Percentiles rank a stretch among this genome's conserved stretches.
phyloP scores from a whole-genome alignment of 2,797 vertebrate species.

The Pelochelys cantorii region DNA sequence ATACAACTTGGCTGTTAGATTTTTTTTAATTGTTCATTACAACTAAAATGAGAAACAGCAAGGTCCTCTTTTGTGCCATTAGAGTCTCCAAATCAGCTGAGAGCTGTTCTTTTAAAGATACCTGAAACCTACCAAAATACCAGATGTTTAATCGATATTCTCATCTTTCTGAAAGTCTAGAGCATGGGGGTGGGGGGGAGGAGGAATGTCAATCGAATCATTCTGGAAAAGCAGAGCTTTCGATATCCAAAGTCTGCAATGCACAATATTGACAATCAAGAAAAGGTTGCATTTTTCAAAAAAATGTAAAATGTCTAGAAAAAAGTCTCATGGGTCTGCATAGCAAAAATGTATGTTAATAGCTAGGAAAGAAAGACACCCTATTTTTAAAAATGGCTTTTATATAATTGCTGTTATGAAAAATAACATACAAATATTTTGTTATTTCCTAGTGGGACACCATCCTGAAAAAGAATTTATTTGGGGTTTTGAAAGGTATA shows the following conservation, averaged over 20 bases:
- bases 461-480: not conserved
- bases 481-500: not conserved
- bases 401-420: not conserved
- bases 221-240: conserved; percentile 63
- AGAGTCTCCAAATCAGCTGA: conserved; percentile 71
- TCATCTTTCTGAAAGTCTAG: conserved; percentile 76
- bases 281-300: conserved; percentile 53
- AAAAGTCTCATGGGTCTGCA: conserved; percentile 43
- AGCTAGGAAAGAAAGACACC: not conserved
- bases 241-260: conserved; percentile 59
- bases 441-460: not conserved
- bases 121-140: conserved; percentile 75
- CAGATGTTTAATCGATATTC: conserved; percentile 79
- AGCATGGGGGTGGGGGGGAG: conserved; percentile 45
- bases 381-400: not conserved
- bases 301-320: conserved; percentile 56
- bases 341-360: conserved; percentile 43
- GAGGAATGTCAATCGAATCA: conserved; percentile 67
- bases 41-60: conserved; percentile 63
- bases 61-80: conserved; percentile 61
- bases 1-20: conserved; percentile 38
- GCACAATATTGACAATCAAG: conserved; percentile 57
- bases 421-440: not conserved
- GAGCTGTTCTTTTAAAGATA: conserved; percentile 77
- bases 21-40: conserved; percentile 39